Percentiles rank a stretch among this genome's conserved stretches.
Conservation (phyloP, 2,113 vertebrate species). For the Psittacus erithacus region DNA sequence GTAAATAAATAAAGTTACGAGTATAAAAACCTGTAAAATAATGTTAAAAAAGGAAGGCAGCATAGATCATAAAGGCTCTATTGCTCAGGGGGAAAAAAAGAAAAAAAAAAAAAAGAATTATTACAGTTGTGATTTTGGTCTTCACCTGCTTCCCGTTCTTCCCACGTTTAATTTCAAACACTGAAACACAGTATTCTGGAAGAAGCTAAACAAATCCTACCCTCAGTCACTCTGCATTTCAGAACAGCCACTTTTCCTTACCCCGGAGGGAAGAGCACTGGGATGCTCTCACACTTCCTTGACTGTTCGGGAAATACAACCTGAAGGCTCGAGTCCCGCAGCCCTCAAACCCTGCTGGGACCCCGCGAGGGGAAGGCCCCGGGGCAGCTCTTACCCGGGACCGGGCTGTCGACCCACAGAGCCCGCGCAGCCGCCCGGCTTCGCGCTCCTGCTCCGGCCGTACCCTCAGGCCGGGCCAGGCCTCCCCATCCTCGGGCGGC, state of each 20-base stretch:
- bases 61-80: neutral
- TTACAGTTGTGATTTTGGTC: neutral
- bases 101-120: neutral
- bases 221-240: neutral
- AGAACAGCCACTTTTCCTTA: neutral
- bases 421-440: neutral
- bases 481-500: too few relatives aligned
- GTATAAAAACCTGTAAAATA: neutral
- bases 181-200: fast-evolving
- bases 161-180: neutral
- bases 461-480: neutral
- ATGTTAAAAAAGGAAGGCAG: neutral
- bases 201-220: neutral
- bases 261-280: fast-evolving
- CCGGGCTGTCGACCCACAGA: neutral
- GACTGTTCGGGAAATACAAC: fast-evolving
- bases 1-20: neutral
- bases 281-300: neutral
- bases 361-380: neutral
- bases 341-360: neutral
- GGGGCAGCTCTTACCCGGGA: neutral
- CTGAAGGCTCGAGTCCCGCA: neutral
- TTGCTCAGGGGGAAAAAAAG: neutral
- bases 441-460: neutral
- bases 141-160: neutral